Base-by-base conservation (phyloP, 2,888 invertebrate genomes). In the Hipparchia sbordonii region DNA sequence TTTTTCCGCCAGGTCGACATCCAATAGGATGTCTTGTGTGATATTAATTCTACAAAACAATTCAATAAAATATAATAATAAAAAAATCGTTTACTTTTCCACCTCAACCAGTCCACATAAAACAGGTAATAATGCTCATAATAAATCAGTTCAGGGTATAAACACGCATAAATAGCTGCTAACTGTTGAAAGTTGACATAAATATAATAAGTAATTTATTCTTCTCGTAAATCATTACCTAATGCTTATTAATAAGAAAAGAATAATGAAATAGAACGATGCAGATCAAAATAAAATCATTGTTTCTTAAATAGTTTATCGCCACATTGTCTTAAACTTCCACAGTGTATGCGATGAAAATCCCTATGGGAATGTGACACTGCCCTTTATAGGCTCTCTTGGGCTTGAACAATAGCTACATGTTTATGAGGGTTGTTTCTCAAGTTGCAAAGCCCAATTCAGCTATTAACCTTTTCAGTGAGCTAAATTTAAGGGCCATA, bases 381-480 rank as follows among this genome's bases (percentile, higher is more conserved):
- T 80, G 83, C 57, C 72, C 72, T 72, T 63, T 68, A 63, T 1
- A 52, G 84, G 82, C 78, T 80, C 80, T 80, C 82, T 81, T 83
- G 85, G 85, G 81, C 82, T 82, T 79, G 81, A 83, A 84, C 83
- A 84, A 83, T 84, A 54, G 48, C 6, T 23, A 86, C 82, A 85
- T 84, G 85, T 87, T 89, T 87, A 87, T 85, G 83, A 85, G 78
- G 84, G 84, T 83, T 80, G 79, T 81, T 84, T 82, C 83, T 81
- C 81, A 84, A 83, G 82, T 84, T 81, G 48, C 23, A 65, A 77
- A 81, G 79, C 79, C 79, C 76, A 75, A 61, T 66, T 72, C 51
- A 51, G 57, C 77, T 78, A 78, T 80, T 77, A 74, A 48, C 65
- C 13, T 33, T 56, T 2, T 59, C 63, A 69, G 52, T 65, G 65